Evolutionary conservation across 2,888 invertebrate species (phyloP), one percentile per base, ranked within the genome.

Genomic region (Ophion ventricosus): DNA sequence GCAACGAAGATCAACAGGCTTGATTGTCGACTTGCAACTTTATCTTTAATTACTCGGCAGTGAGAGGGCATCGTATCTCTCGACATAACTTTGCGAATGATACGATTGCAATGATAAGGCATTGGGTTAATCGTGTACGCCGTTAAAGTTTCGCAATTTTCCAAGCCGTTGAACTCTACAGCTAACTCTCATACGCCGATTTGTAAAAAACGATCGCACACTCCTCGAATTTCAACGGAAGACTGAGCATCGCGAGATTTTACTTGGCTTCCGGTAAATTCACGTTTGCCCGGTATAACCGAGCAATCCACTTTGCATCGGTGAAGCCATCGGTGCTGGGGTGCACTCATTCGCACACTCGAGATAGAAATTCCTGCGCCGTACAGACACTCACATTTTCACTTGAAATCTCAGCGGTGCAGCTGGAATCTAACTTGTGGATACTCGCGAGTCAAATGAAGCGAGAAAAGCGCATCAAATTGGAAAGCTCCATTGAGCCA

Each of bases 101-200:
- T 54, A 17, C 25, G 26, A 74, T 14, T 11, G 17, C 11, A 43
- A 54, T 73, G 63, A 35, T 61, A 26, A n/a, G 56, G 20, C n/a
- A 49, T 35, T 26, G 64, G 43, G 43, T 59, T 72, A 59, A 84
- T 20, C 67, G 49, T 69, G 74, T 40, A 14, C 54, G 23, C 25
- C 59, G 75, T 76, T 56, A 57, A 76, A 84, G 75, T 72, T 79
- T 75, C 56, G 78, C 75, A 79, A 84, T 84, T 84, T 84, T 84
- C 84, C 84, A 79, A 84, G 82, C 66, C 61, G 79, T 63, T 84
- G 75, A 82, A 72, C 63, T 61, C 29, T 76, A 76, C 72, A 57
- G 54, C 66, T 76, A 26, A 40, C 70, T 54, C 26, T 54, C 26
- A 54, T 26, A 59, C 26, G 35, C 49, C 57, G 43, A 69, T 67